Percentiles rank a stretch among this genome's conserved stretches.
Evolutionary conservation across 2,888 invertebrate species (phyloP).

Genomic region (Trimorus sp.): DNA sequence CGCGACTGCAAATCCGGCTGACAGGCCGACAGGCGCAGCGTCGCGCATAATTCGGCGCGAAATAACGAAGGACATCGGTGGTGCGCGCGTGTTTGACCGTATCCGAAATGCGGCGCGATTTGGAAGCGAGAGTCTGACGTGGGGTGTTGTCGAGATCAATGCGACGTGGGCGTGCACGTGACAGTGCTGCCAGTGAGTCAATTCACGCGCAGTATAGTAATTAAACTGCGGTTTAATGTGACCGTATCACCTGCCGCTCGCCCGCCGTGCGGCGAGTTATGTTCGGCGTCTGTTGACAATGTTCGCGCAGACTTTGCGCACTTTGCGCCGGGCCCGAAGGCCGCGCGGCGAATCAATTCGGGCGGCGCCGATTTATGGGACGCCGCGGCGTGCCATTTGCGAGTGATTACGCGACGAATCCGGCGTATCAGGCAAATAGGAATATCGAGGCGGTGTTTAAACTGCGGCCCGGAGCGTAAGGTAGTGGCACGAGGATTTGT

Average conservation of each 20-base stretch:
- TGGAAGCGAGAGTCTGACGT: constrained; percentile 56
- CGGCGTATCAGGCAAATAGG: constrained; percentile 59
- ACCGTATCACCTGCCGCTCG: constrained; percentile 78
- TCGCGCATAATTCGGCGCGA: constrained; percentile 26
- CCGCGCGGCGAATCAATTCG: constrained; percentile 40
- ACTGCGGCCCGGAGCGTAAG: constrained; percentile 71
- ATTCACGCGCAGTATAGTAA: constrained; percentile 78
- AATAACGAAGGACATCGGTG: constrained; percentile 35
- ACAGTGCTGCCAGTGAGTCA: constrained; percentile 77
- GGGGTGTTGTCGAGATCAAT: constrained; percentile 75
- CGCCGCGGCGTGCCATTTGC: constrained; percentile 55
- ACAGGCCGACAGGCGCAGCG: background rate
- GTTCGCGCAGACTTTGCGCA: constrained; percentile 60
- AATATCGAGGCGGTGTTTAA: constrained; percentile 65
- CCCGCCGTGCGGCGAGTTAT: constrained; percentile 78
- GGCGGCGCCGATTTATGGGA: constrained; percentile 55
- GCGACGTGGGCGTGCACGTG: constrained; percentile 76
- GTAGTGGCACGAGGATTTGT: constrained; percentile 73
- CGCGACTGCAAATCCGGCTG: background rate
- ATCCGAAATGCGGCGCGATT: constrained; percentile 54
- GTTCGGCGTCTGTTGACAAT: constrained; percentile 75
- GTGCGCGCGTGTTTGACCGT: constrained; percentile 37
- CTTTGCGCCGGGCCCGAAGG: constrained; percentile 33
- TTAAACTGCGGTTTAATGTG: constrained; percentile 79
- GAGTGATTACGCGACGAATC: constrained; percentile 57